Percentiles rank a stretch among this genome's conserved stretches.
These are phyloP conservation scores for Lordiphosa stackelbergi DNA, from an alignment of 1,140 invertebrate genomes.

Conservation along the genomic window DNA sequence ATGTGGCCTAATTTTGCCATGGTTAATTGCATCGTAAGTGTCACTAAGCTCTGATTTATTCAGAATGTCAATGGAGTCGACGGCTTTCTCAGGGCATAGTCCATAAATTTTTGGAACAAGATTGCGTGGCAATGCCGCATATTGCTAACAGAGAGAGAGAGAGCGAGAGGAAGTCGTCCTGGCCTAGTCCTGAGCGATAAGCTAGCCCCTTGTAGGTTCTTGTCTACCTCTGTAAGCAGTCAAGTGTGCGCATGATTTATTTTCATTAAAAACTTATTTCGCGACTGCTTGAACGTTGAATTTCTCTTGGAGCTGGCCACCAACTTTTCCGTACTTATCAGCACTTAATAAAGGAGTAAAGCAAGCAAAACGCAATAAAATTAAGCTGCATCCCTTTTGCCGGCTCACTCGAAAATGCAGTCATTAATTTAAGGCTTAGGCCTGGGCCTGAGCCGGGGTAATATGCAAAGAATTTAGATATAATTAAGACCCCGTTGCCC, in stretches of 20 bases:
- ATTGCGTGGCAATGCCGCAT: conserved; percentile 40
- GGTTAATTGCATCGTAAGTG: conserved; percentile 31
- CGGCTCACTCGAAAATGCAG: conserved; percentile 45
- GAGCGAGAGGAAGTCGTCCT: not conserved
- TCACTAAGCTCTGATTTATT: conserved; percentile 33
- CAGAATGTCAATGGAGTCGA: conserved; percentile 38
- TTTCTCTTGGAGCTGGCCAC: conserved; percentile 14
- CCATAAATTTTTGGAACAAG: conserved; percentile 48
- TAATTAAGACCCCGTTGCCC: conserved; percentile 42
- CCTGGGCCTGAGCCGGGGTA: conserved; percentile 21
- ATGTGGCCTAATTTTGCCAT: conserved; percentile 27
- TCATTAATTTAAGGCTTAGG: conserved; percentile 68
- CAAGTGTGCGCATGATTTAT: conserved; percentile 65
- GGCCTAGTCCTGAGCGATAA: conserved; percentile 21
- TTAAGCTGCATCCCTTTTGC: conserved; percentile 44
- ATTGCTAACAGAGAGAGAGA: not conserved
- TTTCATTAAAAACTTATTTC: conserved; percentile 62
- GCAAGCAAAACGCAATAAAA: conserved; percentile 22
- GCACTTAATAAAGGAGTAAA: conserved; percentile 31
- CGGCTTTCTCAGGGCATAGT: conserved; percentile 12
- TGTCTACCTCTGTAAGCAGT: conserved; percentile 30
- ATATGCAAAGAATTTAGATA: conserved; percentile 40
- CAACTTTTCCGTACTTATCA: conserved; percentile 38
- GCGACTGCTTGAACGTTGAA: conserved; percentile 48
- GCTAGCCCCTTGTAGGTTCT: conserved; percentile 4